Conservation (phyloP, 2,797 vertebrate species). For the Acropternis orthonyx region DNA sequence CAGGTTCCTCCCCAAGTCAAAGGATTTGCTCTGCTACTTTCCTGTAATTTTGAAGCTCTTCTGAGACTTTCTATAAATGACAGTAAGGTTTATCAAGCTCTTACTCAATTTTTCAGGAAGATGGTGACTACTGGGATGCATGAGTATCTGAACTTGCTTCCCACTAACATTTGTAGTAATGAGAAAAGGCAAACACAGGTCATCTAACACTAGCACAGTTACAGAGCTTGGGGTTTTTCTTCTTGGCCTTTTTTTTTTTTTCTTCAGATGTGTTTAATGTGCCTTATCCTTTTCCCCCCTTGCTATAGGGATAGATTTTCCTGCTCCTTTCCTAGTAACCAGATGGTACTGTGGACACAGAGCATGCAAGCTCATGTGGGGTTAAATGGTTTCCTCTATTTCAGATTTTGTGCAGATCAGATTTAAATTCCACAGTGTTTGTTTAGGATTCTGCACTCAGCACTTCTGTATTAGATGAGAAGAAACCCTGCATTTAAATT, state of each 20-base stretch:
- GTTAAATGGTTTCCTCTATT: neutral
- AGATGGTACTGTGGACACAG: neutral
- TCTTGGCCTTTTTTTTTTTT: neutral
- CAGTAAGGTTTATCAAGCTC: neutral
- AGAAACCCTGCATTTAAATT: conserved; percentile 31
- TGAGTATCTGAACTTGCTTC: neutral
- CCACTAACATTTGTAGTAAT: neutral
- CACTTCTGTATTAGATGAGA: conserved; percentile 31
- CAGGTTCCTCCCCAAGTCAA: neutral
- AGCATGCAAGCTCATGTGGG: neutral
- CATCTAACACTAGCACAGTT: neutral
- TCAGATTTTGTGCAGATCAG: neutral
- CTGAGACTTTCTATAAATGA: neutral
- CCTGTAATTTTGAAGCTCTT: neutral
- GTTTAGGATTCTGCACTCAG: conserved; percentile 52
- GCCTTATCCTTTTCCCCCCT: neutral
- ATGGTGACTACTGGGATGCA: accelerated
- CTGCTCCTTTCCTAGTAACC: neutral
- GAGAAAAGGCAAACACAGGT: neutral
- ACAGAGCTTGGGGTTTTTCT: neutral
- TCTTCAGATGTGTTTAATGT: neutral
- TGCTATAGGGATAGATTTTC: neutral
- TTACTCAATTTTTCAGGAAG: neutral
- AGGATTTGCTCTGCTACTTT: neutral
- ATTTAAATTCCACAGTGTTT: conserved; percentile 41